Evolutionary conservation across 2,797 vertebrate species (phyloP), one percentile per base, ranked within the genome.

Genomic region (Megalops cyprinoides): DNA sequence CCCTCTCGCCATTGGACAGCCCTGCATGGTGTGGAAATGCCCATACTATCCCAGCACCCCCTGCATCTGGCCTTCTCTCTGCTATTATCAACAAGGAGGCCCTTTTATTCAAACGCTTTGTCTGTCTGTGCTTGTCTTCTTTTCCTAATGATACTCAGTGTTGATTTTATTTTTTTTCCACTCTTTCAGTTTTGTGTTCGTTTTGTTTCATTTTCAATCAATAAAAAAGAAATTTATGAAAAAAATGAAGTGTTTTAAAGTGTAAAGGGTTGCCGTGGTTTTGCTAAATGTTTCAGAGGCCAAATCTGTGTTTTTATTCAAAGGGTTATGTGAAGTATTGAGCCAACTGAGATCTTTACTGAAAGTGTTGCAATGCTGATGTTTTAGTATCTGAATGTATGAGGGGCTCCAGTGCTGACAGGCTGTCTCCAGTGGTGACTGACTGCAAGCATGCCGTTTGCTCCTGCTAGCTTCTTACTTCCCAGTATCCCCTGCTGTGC

Each of bases 191-290:
- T 83, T 83, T 81, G 75, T 85, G 81, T 56, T 76, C 62, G 44
- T 28, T 82, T 82, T 80, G 65, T 83, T 79, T 84, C 84, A 89
- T 87, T 84, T 93, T 93, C 93, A 92, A 88, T 93, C 93, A 95
- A 95, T 94, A 95, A 95, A 89, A 94, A 93, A 92, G 90, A 93
- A 93, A 93, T 94, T n/a, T 91, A 92, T 92, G 87, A 93, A 94
- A 94, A 90, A 87, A 88, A 48, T 8, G 0, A 14, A 39, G 37
- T 74, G 48, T 78, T 76, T 62, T 85, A 69, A 69, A n/a, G 28
- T 78, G 25, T 51, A 74, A 77, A 65, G 58, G 77, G 37, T 2
- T 12, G 4, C 81, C 7, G 60, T 25, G 3, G 39, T 12, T 34
- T 75, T n/a, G 4, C n/a, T 56, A 18, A 37, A 28, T 37, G 20